Evolutionary conservation across 1,140 invertebrate species (phyloP), one percentile per base, ranked within the genome.

Genomic region (Philotrypesis tridentata): DNA sequence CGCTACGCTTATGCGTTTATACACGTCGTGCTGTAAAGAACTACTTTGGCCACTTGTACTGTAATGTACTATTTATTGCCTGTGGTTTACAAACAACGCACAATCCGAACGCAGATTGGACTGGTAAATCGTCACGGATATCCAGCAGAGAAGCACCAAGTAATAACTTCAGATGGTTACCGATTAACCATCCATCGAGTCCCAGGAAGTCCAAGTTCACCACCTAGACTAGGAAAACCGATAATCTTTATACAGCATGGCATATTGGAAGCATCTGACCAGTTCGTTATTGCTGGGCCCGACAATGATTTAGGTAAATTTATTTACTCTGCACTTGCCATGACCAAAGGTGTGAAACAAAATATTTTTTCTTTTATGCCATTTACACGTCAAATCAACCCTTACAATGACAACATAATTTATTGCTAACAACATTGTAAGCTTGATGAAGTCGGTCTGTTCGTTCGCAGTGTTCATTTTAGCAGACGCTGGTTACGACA

Each of bases 401-500:
- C n/a, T n/a, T n/a, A n/a, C n/a, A n/a, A n/a, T n/a, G n/a, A n/a
- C n/a, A n/a, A n/a, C n/a, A n/a, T n/a, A n/a, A n/a, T n/a, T n/a
- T n/a, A n/a, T n/a, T n/a, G n/a, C n/a, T n/a, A n/a, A n/a, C n/a
- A n/a, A 0, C 48, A n/a, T 37, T 5, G n/a, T 55, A n/a, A 17
- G n/a, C n/a, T 55, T 7, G 6, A n/a, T n/a, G 6, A 55, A 55
- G n/a, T 21, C 7, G 17, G 1, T 55, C 17, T 21, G 6, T 71
- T 80, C 72, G 12, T 70, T 29, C 27, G 14, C 43, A 85, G 90
- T 86, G 1, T 93, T 91, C 82, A 87, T 94, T 14, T 88, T 96
- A 67, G 93, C 95, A 8, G 95, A 96, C 85, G 92, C 92, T 1
- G 95, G 95, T 3, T 95, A 94, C 82, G 96, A 97, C 89, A 93